phyloP scores from a whole-genome alignment of 2,113 vertebrate genomes.

The Apus apus region DNA sequence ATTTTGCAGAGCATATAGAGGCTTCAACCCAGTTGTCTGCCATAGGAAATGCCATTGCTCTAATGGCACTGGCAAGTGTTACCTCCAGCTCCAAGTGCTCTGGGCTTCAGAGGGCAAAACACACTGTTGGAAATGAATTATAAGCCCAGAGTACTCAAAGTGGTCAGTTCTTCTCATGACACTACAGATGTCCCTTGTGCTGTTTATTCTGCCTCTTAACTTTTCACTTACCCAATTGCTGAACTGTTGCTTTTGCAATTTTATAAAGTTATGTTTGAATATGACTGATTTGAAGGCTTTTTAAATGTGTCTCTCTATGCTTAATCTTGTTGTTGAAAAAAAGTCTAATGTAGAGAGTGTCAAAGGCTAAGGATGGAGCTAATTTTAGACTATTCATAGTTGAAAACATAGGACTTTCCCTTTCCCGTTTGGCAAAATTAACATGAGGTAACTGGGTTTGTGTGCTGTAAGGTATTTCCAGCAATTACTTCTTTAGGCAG shows the following conservation, averaged over 20 bases:
- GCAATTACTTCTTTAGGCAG: background rate
- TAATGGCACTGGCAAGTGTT: rapidly evolving
- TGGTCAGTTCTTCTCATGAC: background rate
- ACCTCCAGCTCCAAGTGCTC: background rate
- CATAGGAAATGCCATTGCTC: background rate
- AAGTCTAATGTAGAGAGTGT: background rate
- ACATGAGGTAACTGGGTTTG: background rate
- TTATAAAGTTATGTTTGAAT: background rate
- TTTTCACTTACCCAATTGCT: background rate
- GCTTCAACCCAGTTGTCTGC: background rate
- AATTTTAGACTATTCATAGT: background rate
- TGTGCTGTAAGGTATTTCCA: background rate
- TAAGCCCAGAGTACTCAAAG: background rate
- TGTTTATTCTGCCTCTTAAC: background rate
- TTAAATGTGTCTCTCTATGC: background rate
- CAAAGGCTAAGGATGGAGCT: background rate
- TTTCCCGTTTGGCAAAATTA: background rate
- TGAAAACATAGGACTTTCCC: background rate
- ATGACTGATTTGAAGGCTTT: background rate
- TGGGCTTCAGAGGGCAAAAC: background rate
- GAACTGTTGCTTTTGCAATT: background rate
- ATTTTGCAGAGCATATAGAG: background rate
- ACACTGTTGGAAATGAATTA: background rate
- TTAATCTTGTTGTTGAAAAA: background rate
- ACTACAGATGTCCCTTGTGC: background rate